phyloP scores from a whole-genome alignment of 92 coral and sea anemone species.

The Actinernus sp. region DNA sequence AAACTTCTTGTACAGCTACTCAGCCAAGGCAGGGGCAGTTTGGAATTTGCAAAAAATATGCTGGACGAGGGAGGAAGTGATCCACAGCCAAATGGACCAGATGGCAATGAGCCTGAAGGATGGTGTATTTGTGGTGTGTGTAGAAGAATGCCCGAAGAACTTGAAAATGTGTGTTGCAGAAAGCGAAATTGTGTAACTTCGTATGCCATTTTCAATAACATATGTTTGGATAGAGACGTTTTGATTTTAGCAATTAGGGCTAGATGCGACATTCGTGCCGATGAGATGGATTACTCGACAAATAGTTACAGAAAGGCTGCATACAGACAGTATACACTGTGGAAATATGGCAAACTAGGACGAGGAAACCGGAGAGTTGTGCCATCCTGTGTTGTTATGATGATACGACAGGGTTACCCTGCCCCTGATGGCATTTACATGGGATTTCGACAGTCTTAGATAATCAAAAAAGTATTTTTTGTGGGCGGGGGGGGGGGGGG shows the following conservation, averaged over 20 bases:
- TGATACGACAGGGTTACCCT: constrained; percentile 52
- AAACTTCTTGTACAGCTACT: constrained; percentile 6
- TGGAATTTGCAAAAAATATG: constrained; percentile 28
- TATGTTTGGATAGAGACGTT: constrained; percentile 40
- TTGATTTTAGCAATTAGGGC: constrained; percentile 60
- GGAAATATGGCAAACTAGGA: too few species aligned
- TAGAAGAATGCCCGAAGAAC: constrained; percentile 24
- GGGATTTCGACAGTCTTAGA: too few species aligned
- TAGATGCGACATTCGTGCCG: constrained; percentile 69
- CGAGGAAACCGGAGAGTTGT: constrained; percentile 60
- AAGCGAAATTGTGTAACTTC: constrained; percentile 35
- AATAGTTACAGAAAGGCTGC: constrained; percentile 65
- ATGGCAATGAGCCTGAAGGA: constrained; percentile 6
- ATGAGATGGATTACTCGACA: constrained; percentile 44
- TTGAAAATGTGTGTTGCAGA: constrained; percentile 46
- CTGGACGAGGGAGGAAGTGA: constrained; percentile 6
- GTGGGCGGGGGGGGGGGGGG: too few species aligned
- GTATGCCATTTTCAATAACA: constrained; percentile 24
- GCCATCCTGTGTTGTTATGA: constrained; percentile 56
- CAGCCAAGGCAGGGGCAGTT: constrained; percentile 32
- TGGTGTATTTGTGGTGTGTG: constrained; percentile 47
- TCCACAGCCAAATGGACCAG: constrained; percentile 9
- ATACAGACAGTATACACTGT: too few species aligned
- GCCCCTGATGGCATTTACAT: too few species aligned
- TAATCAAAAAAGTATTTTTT: too few species aligned